These are phyloP conservation scores for Distichodus sexfasciatus DNA, from an alignment of 2,797 vertebrate genomes.

Conservation along the genomic window DNA sequence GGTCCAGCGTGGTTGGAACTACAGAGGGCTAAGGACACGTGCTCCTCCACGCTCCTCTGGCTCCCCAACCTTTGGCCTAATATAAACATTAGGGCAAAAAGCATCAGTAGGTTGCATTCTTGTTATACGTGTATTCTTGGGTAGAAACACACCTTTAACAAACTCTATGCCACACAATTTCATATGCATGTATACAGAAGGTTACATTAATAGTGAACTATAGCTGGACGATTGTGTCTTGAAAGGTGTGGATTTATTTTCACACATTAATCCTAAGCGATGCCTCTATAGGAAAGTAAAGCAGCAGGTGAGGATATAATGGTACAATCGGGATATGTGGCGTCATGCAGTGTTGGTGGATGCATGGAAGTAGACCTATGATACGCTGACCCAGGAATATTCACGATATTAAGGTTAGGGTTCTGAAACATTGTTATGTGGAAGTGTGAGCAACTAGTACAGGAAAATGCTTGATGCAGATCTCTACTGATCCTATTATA, in stretches of 20 bases:
- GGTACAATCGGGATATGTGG: conserved; percentile 14
- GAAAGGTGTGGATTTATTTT: conserved; percentile 40
- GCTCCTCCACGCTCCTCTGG: no score
- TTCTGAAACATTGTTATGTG: neutral
- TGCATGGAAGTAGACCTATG: no score
- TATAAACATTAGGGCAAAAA: no score
- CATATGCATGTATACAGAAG: conserved; percentile 32
- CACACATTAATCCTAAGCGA: no score
- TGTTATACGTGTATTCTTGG: no score
- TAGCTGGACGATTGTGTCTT: conserved; percentile 47
- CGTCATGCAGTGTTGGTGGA: conserved; percentile 23
- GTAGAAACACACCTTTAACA: conserved; percentile 11
- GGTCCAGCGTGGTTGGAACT: no score
- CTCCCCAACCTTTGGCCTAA: no score
- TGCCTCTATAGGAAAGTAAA: no score
- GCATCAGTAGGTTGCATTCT: no score
- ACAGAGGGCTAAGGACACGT: no score
- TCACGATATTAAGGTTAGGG: no score
- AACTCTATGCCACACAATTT: conserved; percentile 32
- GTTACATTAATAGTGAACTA: conserved; percentile 21
- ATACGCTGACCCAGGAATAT: no score
- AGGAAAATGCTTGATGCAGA: neutral
- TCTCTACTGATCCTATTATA: neutral
- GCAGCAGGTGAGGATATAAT: conserved; percentile 29
- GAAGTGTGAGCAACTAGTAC: neutral